Conservation (phyloP, 2,113 vertebrate species). For the Diadophis punctatus region DNA sequence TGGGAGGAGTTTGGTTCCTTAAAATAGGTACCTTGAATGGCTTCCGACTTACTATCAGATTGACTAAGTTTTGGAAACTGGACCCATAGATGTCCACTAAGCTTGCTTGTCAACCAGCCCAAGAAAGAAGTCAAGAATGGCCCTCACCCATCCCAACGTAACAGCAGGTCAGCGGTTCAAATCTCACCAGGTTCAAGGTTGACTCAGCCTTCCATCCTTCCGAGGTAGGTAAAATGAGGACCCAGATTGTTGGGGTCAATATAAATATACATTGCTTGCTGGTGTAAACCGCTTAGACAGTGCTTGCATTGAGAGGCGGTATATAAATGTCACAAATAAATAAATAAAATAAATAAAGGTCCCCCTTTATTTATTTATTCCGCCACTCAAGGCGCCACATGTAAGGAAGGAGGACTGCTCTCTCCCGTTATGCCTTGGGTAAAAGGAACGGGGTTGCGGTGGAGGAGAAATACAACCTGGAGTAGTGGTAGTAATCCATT, state of each 20-base stretch:
- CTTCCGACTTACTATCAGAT: background rate
- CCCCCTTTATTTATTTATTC: too few species aligned
- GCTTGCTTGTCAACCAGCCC: background rate
- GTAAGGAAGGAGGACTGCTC: background rate
- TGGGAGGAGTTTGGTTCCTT: background rate
- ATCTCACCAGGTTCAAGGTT: too few species aligned
- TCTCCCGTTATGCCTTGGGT: background rate
- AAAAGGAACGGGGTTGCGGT: background rate
- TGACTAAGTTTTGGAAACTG: background rate
- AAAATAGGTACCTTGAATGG: background rate
- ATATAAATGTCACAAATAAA: too few species aligned
- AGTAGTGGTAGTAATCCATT: background rate
- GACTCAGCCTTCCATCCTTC: too few species aligned
- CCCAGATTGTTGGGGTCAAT: too few species aligned
- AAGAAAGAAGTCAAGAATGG: background rate
- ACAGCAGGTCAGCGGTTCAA: too few species aligned
- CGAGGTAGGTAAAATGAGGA: too few species aligned
- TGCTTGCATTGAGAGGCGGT: too few species aligned
- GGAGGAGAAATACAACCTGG: background rate
- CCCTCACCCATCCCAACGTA: background rate
- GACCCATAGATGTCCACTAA: background rate
- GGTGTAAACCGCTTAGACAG: too few species aligned
- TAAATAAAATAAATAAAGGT: too few species aligned
- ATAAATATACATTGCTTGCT: too few species aligned
- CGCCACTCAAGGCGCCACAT: background rate